Evolutionary conservation across 2,888 invertebrate genomes (phyloP), one percentile per base, ranked within the genome.

Genomic region (Psococerastis gibbosa): DNA sequence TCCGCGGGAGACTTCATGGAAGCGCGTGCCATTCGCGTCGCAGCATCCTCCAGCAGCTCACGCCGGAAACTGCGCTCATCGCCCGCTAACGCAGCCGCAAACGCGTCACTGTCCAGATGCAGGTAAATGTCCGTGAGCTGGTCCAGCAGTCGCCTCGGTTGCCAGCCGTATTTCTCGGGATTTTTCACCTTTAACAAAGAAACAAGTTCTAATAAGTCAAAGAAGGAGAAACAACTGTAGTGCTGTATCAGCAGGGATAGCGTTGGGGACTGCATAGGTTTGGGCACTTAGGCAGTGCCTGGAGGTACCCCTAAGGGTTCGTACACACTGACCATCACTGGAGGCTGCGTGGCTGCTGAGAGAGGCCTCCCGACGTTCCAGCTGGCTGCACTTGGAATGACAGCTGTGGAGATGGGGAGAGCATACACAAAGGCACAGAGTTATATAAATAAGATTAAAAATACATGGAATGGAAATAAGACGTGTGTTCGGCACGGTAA

Each of bases 81-180:
- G 48, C 82, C 82, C 32, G 95, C 95, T 47, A 97, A 73, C 46
- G 92, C 91, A 51, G 80, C 77, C 53, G 87, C 87, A 67, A 91
- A 92, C 59, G 75, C 73, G 60, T 84, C 78, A 67, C 85, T 83
- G 71, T 91, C 85, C 51, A 98, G 73, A 64, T 97, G 92, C 55
- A 97, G 71, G 69, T 98, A 98, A 61, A 98, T 94, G 62, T 92
- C 88, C 41, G 92, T 88, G 49, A 98, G 73, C 62, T 91, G 85
- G 54, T 85, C 80, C 46, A 97, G 71, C 52, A 98, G 68, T 52
- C 81, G 75, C 54, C 89, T 74, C 16, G 97, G 97, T 60, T 95
- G 89, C 97, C 97, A 98, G 9, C 89, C 88, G 61, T 95, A 98
- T 62, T 91, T 91, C 50, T 87, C 83, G 2, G 91, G 88, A 53